A percentile compares a stretch with the other conserved stretches of the same genome.
Conservation (phyloP, 2,888 invertebrate genomes). For the Coenonympha glycerion region DNA sequence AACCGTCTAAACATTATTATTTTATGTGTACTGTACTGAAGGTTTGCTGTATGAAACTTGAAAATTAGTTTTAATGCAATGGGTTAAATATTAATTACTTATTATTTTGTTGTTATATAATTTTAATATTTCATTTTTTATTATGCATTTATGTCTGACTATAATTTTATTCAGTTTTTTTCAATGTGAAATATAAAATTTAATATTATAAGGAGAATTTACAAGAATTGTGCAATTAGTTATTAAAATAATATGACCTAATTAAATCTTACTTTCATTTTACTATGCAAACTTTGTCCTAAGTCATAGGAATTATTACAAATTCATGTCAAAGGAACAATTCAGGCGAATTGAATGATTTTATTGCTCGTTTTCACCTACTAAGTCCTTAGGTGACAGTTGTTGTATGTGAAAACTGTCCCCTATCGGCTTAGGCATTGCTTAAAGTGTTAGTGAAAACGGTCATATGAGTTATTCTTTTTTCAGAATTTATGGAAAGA, state of each 20-base stretch:
- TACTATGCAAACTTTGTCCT: not conserved
- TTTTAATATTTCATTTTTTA: not conserved
- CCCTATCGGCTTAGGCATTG: too few species aligned
- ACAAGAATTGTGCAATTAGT: conserved; percentile 25
- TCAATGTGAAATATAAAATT: not conserved
- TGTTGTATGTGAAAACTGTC: too few species aligned
- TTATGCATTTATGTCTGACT: not conserved
- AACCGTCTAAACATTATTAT: too few species aligned
- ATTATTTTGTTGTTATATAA: not conserved
- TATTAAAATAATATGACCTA: conserved; percentile 24
- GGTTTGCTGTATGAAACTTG: not conserved
- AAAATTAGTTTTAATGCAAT: not conserved
- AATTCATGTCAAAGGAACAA: too few species aligned
- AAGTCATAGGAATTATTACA: too few species aligned
- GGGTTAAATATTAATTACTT: not conserved
- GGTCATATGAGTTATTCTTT: too few species aligned
- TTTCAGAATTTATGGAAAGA: too few species aligned
- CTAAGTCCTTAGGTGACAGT: too few species aligned
- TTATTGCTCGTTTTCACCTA: too few species aligned
- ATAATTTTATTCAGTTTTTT: not conserved
- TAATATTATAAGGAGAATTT: conserved; percentile 8
- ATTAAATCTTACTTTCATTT: not conserved
- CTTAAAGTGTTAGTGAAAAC: too few species aligned
- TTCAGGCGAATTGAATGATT: too few species aligned
- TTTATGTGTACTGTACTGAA: too few species aligned